Evolutionary conservation across 2,888 invertebrate genomes (phyloP).

Genomic region (Digitonthophagus gazella): DNA sequence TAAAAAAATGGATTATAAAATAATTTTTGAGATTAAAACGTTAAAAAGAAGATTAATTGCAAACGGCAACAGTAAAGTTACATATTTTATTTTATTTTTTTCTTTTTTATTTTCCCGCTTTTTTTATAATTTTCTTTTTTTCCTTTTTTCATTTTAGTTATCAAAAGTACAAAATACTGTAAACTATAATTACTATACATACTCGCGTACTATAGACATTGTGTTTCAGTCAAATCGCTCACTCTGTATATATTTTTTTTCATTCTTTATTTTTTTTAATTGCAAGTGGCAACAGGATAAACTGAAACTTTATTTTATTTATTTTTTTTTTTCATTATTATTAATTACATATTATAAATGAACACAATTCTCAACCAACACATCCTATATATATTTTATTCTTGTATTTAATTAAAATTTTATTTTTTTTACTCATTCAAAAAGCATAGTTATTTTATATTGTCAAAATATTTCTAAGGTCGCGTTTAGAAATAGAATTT

Average conservation of each 20-base stretch:
- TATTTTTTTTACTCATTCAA: not conserved
- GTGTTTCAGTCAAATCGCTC: not conserved
- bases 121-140: conserved; percentile 30
- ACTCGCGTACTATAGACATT: not conserved
- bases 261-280: not conserved
- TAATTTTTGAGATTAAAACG: too few relatives aligned
- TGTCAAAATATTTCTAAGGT: not conserved
- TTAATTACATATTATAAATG: not conserved
- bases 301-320: not conserved
- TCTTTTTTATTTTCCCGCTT: not conserved
- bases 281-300: not conserved
- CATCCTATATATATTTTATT: not conserved
- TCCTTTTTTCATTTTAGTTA: conserved; percentile 42
- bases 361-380: not conserved
- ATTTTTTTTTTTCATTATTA: too few relatives aligned
- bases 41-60: too few relatives aligned
- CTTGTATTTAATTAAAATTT: too few relatives aligned
- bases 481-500: too few relatives aligned
- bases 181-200: conserved; percentile 41
- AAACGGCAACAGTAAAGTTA: too few relatives aligned
- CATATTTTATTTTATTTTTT: not conserved
- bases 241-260: not conserved
- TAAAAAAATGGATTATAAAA: too few relatives aligned
- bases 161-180: conserved; percentile 53
- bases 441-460: not conserved